phyloP scores from a whole-genome alignment of 2,113 vertebrate species.

The Prionailurus bengalensis region DNA sequence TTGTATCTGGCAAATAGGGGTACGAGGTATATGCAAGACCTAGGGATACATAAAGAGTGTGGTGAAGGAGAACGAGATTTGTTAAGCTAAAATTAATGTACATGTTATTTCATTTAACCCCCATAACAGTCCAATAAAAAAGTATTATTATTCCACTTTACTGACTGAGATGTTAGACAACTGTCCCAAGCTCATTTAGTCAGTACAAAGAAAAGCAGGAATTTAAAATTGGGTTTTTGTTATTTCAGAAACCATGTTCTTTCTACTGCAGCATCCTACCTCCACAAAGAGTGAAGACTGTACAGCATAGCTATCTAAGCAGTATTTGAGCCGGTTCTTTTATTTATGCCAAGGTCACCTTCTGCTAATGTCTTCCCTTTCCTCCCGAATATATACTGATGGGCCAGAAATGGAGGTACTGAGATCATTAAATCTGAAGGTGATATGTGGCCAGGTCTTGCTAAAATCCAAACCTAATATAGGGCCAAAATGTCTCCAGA shows the following conservation, averaged over 20 bases:
- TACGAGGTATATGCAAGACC: background rate
- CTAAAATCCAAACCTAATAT: background rate
- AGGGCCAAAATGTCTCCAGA: conserved; percentile 5
- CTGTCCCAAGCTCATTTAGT: background rate
- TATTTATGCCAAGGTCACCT: background rate
- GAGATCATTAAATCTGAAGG: conserved; percentile 11
- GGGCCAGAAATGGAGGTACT: background rate
- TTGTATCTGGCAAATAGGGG: background rate
- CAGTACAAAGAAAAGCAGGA: conserved; percentile 24
- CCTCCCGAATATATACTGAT: background rate
- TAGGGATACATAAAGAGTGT: background rate
- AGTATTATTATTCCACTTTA: background rate
- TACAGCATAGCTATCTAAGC: background rate
- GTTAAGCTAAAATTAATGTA: background rate
- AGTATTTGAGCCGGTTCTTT: background rate
- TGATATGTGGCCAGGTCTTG: background rate
- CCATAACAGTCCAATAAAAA: background rate
- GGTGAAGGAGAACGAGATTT: background rate
- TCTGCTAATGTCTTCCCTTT: background rate
- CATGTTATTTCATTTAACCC: conserved; percentile 28
- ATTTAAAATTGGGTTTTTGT: background rate
- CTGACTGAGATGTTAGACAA: background rate
- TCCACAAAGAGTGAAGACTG: background rate
- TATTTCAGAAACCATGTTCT: background rate
- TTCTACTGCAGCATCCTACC: background rate